Evolutionary conservation across 23 tunicate species (phyloP), one percentile per base, ranked within the genome.

Genomic region (Pegea sp.): DNA sequence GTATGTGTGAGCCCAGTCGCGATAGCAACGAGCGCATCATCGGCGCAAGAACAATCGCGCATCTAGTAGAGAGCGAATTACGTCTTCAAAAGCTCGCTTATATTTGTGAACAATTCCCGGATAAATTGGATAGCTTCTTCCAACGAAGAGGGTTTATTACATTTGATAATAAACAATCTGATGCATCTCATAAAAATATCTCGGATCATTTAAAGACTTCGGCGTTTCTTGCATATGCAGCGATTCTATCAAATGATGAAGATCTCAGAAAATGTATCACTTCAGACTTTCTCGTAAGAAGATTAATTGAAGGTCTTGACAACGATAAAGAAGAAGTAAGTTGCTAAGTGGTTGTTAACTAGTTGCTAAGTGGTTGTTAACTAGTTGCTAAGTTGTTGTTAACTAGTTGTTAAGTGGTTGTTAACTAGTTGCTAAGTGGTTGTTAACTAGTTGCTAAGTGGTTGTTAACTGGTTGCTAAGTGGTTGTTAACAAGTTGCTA

Each of bases 171-270:
- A n/a, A n/a, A n/a, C n/a, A n/a, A n/a, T n/a, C n/a, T n/a, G n/a
- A n/a, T n/a, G n/a, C n/a, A n/a, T n/a, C n/a, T n/a, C n/a, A n/a
- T n/a, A n/a, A n/a, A n/a, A n/a, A n/a, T n/a, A n/a, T n/a, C n/a
- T n/a, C n/a, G n/a, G n/a, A n/a, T n/a, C n/a, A n/a, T n/a, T n/a
- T n/a, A n/a, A n/a, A n/a, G n/a, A n/a, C n/a, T n/a, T n/a, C 95
- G 5, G 84, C 63, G 3, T 74, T 84, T 56, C 64, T 74, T 7
- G 95, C 95, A 1, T 74, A 73, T 26, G 76, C 95, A 18, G 66
- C 95, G 16, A 49, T 84, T 20, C 58, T 84, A 5, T 74, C 95
- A 16, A 74, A 84, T 58, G 95, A 84, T 30, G 95, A 84, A 68
- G 84, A 74, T 44, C 67, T 84, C 44, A 66, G 95, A 13, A 61